Percentiles rank a stretch among this genome's conserved stretches.
These are phyloP conservation scores for Taeniopygia guttata DNA, from an alignment of 2,797 vertebrate genomes.

Conservation along the genomic window DNA sequence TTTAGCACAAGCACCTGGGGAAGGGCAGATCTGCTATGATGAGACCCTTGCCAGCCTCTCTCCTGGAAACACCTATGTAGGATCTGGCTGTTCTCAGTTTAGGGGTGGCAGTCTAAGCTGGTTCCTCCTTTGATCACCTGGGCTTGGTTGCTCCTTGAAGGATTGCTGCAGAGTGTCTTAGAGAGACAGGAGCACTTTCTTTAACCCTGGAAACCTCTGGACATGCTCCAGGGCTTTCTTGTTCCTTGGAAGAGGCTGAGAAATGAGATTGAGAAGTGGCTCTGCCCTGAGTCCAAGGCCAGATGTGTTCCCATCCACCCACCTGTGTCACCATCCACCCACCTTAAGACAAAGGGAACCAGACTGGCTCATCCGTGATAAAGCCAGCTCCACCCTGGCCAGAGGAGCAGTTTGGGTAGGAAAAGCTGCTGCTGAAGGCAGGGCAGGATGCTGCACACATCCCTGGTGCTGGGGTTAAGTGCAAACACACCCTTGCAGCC, in stretches of 20 bases:
- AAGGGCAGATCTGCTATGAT: fast-evolving
- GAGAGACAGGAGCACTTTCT: background rate
- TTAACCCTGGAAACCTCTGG: background rate
- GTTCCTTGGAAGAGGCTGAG: background rate
- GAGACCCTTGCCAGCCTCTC: background rate
- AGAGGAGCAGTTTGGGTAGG: background rate
- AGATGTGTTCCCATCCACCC: background rate
- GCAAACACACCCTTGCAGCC: background rate
- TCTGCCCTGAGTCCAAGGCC: background rate
- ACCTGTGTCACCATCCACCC: background rate
- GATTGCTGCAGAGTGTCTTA: background rate
- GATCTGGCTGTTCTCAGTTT: background rate
- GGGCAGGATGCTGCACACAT: background rate
- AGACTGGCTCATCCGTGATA: background rate
- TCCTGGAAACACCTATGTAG: fast-evolving
- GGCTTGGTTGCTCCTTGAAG: background rate
- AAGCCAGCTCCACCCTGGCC: background rate
- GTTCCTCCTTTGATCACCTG: background rate
- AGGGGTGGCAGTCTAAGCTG: background rate
- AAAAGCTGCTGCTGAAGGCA: background rate
- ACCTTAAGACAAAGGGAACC: background rate
- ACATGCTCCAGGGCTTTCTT: background rate
- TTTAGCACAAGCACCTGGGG: background rate
- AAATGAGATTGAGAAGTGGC: background rate
- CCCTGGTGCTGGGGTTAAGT: background rate